Percentiles rank a stretch among this genome's conserved stretches.
Conservation (phyloP, 2,113 vertebrate species). For the Mesembrinibis cayennensis region DNA sequence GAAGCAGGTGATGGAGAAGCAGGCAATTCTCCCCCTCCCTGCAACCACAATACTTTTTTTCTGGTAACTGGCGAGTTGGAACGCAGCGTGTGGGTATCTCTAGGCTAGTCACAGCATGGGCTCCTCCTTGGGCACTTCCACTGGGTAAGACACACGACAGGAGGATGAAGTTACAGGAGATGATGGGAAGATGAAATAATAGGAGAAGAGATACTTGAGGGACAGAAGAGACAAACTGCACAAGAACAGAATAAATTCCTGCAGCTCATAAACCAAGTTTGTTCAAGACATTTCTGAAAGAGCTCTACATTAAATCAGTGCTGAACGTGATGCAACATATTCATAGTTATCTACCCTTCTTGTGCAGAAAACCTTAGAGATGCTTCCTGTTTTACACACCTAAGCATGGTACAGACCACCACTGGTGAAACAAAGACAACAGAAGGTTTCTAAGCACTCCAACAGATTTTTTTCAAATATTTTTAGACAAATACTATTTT, state of each 20-base stretch:
- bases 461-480: not conserved
- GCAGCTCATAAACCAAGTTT: not conserved
- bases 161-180: not conserved
- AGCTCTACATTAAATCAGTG: not conserved
- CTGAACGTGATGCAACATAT: not conserved
- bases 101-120: not conserved
- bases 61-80: not conserved
- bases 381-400: not conserved
- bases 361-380: not conserved
- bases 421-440: not conserved
- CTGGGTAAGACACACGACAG: not conserved
- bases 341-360: not conserved
- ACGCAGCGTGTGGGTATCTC: not conserved
- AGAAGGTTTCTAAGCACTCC: not conserved
- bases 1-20: not conserved
- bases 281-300: not conserved
- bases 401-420: not conserved
- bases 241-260: not conserved
- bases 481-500: not conserved
- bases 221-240: not conserved
- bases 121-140: not conserved
- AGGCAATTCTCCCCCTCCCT: not conserved
- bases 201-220: not conserved
- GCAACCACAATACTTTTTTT: not conserved
- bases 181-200: not conserved